A percentile compares a stretch with the other conserved stretches of the same genome.
Conservation (phyloP, 2,797 vertebrate species). For the Labroides dimidiatus region DNA sequence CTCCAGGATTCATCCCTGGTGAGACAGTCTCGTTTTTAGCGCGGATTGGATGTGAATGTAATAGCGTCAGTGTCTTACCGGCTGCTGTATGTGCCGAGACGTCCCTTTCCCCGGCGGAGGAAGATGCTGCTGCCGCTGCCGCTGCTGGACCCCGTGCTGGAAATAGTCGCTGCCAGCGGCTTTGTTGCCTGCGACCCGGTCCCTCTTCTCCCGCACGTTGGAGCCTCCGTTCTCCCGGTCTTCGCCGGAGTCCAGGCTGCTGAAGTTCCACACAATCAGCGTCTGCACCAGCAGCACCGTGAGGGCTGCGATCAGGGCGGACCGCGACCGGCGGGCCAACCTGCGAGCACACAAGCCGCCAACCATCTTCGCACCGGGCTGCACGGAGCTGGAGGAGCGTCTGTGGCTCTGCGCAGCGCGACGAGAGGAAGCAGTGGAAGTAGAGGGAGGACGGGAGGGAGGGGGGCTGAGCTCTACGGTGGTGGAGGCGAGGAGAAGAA, state of each 20-base stretch:
- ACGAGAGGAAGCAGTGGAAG: conserved; percentile 70
- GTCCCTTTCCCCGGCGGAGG: conserved; percentile 80
- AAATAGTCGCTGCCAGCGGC: conserved; percentile 78
- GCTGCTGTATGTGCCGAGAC: conserved; percentile 83
- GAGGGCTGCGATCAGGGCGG: conserved; percentile 91
- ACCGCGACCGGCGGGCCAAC: conserved; percentile 91
- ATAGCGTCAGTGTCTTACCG: conserved; percentile 74
- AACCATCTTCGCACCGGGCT: conserved; percentile 80
- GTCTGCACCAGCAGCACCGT: conserved; percentile 93
- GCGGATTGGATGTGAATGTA: conserved; percentile 19
- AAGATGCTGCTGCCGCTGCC: conserved; percentile 74
- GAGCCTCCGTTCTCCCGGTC: conserved; percentile 83
- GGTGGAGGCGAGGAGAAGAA: conserved; percentile 68
- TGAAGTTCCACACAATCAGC: conserved; percentile 95
- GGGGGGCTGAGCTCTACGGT: conserved; percentile 47
- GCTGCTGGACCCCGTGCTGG: conserved; percentile 66
- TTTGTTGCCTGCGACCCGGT: conserved; percentile 78
- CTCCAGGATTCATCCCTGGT: conserved; percentile 36
- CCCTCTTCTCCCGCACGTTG: conserved; percentile 83
- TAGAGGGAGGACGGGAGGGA: conserved; percentile 49
- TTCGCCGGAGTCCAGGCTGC: conserved; percentile 91
- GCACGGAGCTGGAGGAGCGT: conserved; percentile 70
- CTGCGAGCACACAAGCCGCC: conserved; percentile 87
- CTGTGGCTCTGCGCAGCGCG: conserved; percentile 75
- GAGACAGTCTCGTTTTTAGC: conserved; percentile 13